Evolutionary conservation across 2,888 invertebrate genomes (phyloP).

Genomic region (Chalcis sispes): DNA sequence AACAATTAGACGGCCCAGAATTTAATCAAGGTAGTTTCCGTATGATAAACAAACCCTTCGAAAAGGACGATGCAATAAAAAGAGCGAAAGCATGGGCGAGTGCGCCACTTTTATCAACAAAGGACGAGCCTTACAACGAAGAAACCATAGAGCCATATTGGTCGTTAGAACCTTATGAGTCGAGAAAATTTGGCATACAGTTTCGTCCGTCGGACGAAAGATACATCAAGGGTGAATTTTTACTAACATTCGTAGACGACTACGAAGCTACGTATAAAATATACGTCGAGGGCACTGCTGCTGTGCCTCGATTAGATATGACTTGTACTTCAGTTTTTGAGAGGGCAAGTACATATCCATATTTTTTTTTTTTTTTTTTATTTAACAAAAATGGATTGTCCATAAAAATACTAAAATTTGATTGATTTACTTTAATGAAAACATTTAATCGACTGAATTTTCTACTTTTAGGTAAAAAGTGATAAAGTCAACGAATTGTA

Average conservation of each 20-base stretch:
- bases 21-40: too few species aligned
- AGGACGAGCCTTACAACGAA: neutral
- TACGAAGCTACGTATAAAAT: slow-evolving; percentile 60
- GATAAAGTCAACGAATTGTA: slow-evolving; percentile 59
- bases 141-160: slow-evolving; percentile 59
- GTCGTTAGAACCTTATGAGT: slow-evolving; percentile 65
- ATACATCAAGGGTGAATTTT: slow-evolving; percentile 60
- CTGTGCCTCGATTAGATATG: slow-evolving; percentile 66
- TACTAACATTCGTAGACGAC: slow-evolving; percentile 61
- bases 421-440: neutral
- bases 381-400: too few species aligned
- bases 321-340: slow-evolving; percentile 63
- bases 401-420: neutral
- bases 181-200: slow-evolving; percentile 61
- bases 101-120: too few species aligned
- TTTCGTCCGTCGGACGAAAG: slow-evolving; percentile 65
- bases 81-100: too few species aligned
- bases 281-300: slow-evolving; percentile 62
- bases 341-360: slow-evolving; percentile 60
- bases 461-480: slow-evolving; percentile 56
- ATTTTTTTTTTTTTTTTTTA: neutral
- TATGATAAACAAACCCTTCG: too few species aligned
- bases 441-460: neutral
- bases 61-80: too few species aligned
- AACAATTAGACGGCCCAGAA: too few species aligned